Evolutionary conservation across 2,888 invertebrate genomes (phyloP), one percentile per base, ranked within the genome.

Genomic region (Allophyes oxyacanthae): DNA sequence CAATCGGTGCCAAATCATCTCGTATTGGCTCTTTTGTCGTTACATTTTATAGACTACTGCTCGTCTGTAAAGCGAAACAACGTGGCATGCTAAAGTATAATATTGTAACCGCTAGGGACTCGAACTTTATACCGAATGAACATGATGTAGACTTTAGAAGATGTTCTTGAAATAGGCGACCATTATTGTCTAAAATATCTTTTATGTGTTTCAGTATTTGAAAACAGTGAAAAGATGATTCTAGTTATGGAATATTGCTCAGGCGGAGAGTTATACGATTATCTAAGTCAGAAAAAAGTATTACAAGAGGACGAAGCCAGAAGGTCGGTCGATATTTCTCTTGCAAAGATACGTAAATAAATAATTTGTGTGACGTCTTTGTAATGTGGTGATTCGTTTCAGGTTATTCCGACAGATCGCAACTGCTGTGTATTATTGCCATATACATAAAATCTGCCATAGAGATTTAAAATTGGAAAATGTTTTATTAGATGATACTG

Each of bases 211-310:
- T 69, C 94, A 98, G 99, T 99, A 79, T 99, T 99, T 95, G 99
- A 99, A 95, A 99, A 99, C 94, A 97, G 98, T 83, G 99, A 99
- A 93, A 99, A 99, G 95, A 99, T 99, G 96, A 99, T 99, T 77
- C 95, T 99, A 72, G 99, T 99, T 30, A 99, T 99, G 99, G 99
- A 99, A 93, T 99, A 99, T 91, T 99, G 99, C 71, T 98, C 98
- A 61, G 99, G 99, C 58, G 99, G 99, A 59, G 99, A 99, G 94
- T 95, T 99, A 28, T 99, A 99, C 88, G 99, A 99, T 92, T 99
- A 98, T 92, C 95, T 99, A 76, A 98, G 98, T 85, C 97, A 98
- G 86, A 95, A 97, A 75, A 98, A 98, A 94, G 97, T 98, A 74
- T 95, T 99, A 75, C 95, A 96, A 71, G 99, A 99, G 87, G 96